Conservation (phyloP, 2,113 vertebrate species). For the Cephalopholis sonnerati region DNA sequence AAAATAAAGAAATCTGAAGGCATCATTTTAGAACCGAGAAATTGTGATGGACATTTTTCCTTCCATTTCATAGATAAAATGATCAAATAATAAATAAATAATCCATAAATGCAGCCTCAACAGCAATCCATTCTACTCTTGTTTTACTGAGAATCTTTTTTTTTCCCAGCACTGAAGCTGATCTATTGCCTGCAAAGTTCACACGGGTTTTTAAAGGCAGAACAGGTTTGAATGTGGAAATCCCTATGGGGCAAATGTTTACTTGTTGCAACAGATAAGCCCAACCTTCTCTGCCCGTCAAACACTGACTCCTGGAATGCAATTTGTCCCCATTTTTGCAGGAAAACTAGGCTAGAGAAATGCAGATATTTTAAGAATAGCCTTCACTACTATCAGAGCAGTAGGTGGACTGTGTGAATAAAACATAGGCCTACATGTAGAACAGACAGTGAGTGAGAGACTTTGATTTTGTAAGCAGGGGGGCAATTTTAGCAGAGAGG, state of each 20-base stretch:
- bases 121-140: not conserved
- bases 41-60: not conserved
- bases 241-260: conserved; percentile 75
- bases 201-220: conserved; percentile 13
- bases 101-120: not conserved
- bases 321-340: conserved; percentile 35
- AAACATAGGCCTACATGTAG: conserved; percentile 3
- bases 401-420: conserved; percentile 8
- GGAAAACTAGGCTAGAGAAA: conserved; percentile 11
- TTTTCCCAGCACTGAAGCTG: not conserved
- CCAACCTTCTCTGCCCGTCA: conserved; percentile 49
- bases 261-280: conserved; percentile 83
- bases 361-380: not conserved
- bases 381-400: not conserved
- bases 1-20: not conserved
- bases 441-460: conserved; percentile 10
- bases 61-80: not conserved
- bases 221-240: conserved; percentile 77
- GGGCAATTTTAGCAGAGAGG: not conserved
- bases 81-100: not conserved
- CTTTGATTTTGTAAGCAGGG: conserved; percentile 27
- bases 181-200: conserved; percentile 1
- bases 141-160: not conserved
- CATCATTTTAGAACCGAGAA: not conserved
- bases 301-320: conserved; percentile 76